phyloP scores from a whole-genome alignment of 2,797 vertebrate genomes.

The Sardinella longiceps region DNA sequence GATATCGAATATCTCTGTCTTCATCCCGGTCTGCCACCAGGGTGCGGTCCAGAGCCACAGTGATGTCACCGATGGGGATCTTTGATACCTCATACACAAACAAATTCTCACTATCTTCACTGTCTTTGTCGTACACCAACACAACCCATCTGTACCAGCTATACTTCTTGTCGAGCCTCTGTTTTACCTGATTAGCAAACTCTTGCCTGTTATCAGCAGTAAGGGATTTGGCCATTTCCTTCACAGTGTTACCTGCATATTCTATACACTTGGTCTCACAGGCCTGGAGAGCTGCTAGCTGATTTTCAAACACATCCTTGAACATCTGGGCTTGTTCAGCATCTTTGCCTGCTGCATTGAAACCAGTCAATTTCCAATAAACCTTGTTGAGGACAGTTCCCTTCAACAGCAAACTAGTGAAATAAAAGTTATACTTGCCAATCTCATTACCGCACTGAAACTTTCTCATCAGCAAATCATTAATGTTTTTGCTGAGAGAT shows the following conservation, averaged over 20 bases:
- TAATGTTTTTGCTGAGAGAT: constrained; percentile 9
- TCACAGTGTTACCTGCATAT: background rate
- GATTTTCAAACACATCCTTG: background rate
- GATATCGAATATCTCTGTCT: too few relatives aligned
- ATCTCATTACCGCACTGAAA: background rate
- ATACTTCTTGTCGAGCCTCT: background rate
- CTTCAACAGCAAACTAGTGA: background rate
- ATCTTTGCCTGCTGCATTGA: background rate
- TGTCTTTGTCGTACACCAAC: background rate
- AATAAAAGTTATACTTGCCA: background rate
- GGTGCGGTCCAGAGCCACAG: background rate
- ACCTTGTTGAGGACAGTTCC: background rate
- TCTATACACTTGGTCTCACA: background rate
- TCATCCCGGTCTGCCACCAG: background rate
- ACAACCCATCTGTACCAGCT: background rate
- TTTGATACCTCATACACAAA: background rate
- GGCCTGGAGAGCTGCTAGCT: background rate
- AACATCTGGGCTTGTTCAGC: background rate
- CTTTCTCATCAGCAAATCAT: background rate
- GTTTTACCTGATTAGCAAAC: background rate
- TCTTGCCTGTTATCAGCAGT: background rate
- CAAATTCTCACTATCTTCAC: background rate
- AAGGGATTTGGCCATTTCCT: background rate
- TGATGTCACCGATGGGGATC: background rate
- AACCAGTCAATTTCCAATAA: background rate